Conservation (phyloP, 2,797 vertebrate genomes). For the Catamblyrhynchus diadema region DNA sequence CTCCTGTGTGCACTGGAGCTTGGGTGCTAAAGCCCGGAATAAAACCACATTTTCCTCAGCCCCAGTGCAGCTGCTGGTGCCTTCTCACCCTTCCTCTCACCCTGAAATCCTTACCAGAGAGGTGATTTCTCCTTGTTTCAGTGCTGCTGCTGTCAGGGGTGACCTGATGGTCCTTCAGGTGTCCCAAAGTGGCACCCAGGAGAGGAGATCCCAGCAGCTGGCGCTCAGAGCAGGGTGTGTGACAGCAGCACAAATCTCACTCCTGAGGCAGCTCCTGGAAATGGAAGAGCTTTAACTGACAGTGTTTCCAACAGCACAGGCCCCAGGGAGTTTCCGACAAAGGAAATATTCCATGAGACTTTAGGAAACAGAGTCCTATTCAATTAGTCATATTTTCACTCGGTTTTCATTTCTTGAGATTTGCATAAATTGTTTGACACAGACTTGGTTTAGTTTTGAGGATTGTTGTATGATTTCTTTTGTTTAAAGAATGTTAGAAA, state of each 20-base stretch:
- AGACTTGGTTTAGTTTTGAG: not conserved
- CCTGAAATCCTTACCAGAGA: not conserved
- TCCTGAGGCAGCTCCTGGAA: slow-evolving; percentile 34
- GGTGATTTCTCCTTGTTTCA: rapidly evolving
- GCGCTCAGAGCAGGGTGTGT: not conserved
- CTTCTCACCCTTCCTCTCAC: rapidly evolving
- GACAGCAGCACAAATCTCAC: not conserved
- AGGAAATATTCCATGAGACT: slow-evolving; percentile 34
- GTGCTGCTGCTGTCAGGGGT: not conserved
- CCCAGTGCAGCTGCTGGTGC: too few species aligned
- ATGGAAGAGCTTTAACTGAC: slow-evolving; percentile 44
- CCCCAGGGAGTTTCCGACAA: slow-evolving; percentile 45
- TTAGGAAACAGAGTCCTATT: slow-evolving; percentile 24
- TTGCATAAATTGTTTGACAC: slow-evolving; percentile 12
- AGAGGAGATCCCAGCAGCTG: not conserved
- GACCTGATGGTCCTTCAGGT: not conserved
- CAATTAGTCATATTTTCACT: slow-evolving; percentile 59
- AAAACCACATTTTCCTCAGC: not conserved
- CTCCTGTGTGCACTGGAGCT: not conserved
- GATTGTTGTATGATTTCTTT: not conserved
- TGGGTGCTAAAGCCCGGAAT: not conserved
- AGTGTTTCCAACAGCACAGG: slow-evolving; percentile 34
- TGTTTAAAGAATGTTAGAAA: not conserved
- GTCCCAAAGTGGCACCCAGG: not conserved
- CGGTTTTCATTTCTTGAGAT: slow-evolving; percentile 9